Base-by-base conservation (phyloP, 2,113 vertebrate genomes). In the Epinephelus moara region DNA sequence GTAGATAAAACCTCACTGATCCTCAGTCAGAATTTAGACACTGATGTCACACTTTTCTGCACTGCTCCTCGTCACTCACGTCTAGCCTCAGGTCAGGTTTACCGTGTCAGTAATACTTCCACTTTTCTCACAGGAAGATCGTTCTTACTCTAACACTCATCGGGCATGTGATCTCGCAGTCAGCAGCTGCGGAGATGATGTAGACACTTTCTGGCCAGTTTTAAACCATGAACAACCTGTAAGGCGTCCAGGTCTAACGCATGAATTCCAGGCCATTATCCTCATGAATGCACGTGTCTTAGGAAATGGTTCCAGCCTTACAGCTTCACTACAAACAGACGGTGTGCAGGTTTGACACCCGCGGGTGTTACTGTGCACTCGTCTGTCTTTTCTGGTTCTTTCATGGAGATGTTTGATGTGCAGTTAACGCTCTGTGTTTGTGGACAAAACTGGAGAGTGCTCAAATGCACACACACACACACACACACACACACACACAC, bases 381-480 rank as follows among this genome's bases (percentile, higher is more conserved):
- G 59, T 47, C 57, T 72, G 73, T 80, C 56, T 78, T 59, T 63
- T 77, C 40, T 85, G 79, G 64, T 85, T 89, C 78, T 72, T 83
- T 87, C 75, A 64, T 37, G 14, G 52, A 70, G 56, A 42, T 42
- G 73, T 88, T 88, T 60, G 25, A 77, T 68, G 82, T 71, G 78
- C 85, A 83, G 83, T 78, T 70, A 72, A 76, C 62, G 30, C 59
- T 85, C 70, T 76, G 86, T 92, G 89, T 76, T 75, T 50, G 80
- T 93, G 95, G 93, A 89, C 80, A 86, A 84, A 94, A 95, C 94
- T 95, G 93, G 94, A 95, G 90, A 81, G 79, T 85, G 78, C 69
- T 88, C 57, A 84, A 80, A 86, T 7, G 47, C 79, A 89, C 75
- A 60, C 60, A 85, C 57, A 76, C 40, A 81, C 75, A 70, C 78